Evolutionary conservation across 2,113 vertebrate genomes (phyloP).

Genomic region (Rattus rattus): DNA sequence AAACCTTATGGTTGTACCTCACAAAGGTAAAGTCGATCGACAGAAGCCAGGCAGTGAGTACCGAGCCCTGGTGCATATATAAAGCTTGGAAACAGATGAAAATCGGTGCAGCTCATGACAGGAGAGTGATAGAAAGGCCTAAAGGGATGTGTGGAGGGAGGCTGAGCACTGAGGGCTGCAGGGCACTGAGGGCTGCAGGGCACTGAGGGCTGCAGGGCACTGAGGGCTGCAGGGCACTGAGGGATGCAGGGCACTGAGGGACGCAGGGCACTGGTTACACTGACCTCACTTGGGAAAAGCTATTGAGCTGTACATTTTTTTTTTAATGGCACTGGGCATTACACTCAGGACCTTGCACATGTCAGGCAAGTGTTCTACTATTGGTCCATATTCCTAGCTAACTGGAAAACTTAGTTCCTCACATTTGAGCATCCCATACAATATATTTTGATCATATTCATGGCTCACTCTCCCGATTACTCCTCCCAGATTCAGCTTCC

Average conservation of each 20-base stretch:
- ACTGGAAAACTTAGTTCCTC: not conserved
- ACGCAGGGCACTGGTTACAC: not conserved
- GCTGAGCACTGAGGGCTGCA: too few species aligned
- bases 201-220: too few species aligned
- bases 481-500: too few species aligned
- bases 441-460: not conserved
- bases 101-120: not conserved
- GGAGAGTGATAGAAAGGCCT: not conserved
- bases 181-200: too few species aligned
- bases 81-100: not conserved
- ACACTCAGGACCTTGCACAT: not conserved
- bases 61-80: not conserved
- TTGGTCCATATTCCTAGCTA: not conserved
- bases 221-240: too few species aligned
- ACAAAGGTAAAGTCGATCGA: not conserved
- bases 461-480: not conserved
- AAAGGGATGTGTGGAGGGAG: not conserved
- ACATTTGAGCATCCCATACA: not conserved
- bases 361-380: too few species aligned
- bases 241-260: too few species aligned
- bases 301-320: not conserved
- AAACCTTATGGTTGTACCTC: not conserved
- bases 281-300: not conserved
- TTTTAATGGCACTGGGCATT: too few species aligned
- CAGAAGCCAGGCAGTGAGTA: not conserved